Evolutionary conservation across 2,113 vertebrate species (phyloP).

Genomic region (Pristiophorus japonicus): DNA sequence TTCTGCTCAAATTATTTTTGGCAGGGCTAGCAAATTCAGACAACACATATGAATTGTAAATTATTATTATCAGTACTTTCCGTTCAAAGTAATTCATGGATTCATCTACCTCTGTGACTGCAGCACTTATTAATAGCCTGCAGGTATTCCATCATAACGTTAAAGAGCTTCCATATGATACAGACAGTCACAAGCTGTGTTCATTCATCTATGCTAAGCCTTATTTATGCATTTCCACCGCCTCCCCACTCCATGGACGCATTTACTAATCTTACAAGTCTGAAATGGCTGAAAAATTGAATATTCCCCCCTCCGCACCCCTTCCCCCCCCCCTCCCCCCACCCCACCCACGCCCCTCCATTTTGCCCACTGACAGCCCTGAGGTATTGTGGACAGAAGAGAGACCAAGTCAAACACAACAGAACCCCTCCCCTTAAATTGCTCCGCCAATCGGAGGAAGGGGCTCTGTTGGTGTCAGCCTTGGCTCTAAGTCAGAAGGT

Average conservation of each 20-base stretch:
- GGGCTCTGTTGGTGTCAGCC: neutral
- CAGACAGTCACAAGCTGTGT: neutral
- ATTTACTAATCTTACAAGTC: no score
- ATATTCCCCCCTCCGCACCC: no score
- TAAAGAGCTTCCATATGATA: neutral
- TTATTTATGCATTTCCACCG: no score
- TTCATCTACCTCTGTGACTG: neutral
- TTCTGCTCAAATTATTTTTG: neutral
- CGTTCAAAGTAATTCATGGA: neutral
- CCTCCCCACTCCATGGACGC: no score
- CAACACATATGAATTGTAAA: neutral
- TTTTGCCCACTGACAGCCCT: neutral
- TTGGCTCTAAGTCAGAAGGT: neutral
- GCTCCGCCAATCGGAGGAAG: neutral
- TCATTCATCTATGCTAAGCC: neutral
- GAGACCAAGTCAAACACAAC: neutral
- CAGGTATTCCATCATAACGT: neutral
- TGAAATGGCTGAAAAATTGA: neutral
- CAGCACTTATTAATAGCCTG: neutral
- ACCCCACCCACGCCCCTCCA: no score
- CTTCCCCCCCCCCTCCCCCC: no score
- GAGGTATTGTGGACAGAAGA: neutral
- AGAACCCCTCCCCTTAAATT: neutral
- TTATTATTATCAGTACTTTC: neutral
- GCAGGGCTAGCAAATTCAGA: neutral